Evolutionary conservation across 2,888 invertebrate genomes (phyloP), one percentile per base, ranked within the genome.

Genomic region (Polydrusus pterygomalis): DNA sequence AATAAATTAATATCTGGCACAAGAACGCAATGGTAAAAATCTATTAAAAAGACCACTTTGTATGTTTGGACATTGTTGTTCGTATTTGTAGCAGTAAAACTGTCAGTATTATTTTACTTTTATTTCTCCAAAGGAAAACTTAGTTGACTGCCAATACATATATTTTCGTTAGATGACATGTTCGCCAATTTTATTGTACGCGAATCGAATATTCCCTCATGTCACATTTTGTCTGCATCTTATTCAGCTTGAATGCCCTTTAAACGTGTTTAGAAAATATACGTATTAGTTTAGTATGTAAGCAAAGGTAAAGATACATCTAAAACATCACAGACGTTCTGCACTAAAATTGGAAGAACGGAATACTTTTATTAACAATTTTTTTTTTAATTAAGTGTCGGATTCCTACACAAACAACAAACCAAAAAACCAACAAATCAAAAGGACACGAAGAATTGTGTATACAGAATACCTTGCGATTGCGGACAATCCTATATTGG

Each of bases 181-280:
- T 40, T 40, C 15, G 38, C 54, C 68, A 68, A 56, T 68, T 54
- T 68, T 56, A 38, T 56, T 43, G 68, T 38, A 68, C 54, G 68
- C 38, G 68, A 9, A 13, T 20, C 5, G 43, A 68, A 68, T 56
- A 18, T 40, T 68, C 38, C 10, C 20, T 49, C 49, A 11, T 40
- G 67, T 68, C 56, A 68, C 43, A 68, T 68, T 54, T 17, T 56
- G 56, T 43, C 30, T 68, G 68, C 54, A 68, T 68, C 54, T 56
- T 68, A 40, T 68, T 68, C 40, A n/a, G 40, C 40, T 68, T 40
- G 43, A 56, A 54, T 56, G 56, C 56, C 43, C 68, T 40, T 40
- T 43, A 20, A 20, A 68, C 68, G 68, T 68, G 68, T 54, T 17
- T 68, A 5, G 56, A 68, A 56, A 68, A 68, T 68, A 68, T 68